Conservation (phyloP, 2,797 vertebrate genomes). For the Acipenser oxyrinchus region DNA sequence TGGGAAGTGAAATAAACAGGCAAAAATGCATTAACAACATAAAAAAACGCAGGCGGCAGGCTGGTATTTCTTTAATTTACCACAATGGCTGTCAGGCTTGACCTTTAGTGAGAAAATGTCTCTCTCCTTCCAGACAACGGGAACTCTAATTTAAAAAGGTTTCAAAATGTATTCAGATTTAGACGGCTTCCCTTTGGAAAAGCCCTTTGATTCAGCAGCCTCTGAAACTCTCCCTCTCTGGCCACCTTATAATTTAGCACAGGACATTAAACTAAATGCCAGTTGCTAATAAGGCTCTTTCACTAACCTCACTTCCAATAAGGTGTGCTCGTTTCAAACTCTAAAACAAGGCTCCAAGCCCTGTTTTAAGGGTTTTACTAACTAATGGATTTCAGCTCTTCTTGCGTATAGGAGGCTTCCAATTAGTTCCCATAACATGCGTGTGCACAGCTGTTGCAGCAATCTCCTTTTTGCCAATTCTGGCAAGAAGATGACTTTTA, state of each 20-base stretch:
- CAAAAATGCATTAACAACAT: neutral
- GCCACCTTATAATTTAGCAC: constrained; percentile 59
- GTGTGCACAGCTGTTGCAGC: constrained; percentile 14
- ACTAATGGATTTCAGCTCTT: constrained; percentile 66
- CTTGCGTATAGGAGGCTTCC: constrained; percentile 38
- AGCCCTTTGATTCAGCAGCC: constrained; percentile 55
- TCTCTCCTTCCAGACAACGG: constrained; percentile 16
- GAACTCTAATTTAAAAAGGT: constrained; percentile 30
- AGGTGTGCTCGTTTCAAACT: constrained; percentile 52
- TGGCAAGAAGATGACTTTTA: too few relatives aligned
- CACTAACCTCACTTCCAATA: constrained; percentile 32
- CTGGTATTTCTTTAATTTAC: constrained; percentile 16
- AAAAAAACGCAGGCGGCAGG: constrained; percentile 1
- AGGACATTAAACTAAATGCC: constrained; percentile 66
- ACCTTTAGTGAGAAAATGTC: constrained; percentile 12
- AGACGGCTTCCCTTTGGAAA: constrained; percentile 31
- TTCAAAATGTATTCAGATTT: constrained; percentile 52
- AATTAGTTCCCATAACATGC: constrained; percentile 52
- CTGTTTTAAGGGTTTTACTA: constrained; percentile 16
- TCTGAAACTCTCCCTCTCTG: constrained; percentile 39
- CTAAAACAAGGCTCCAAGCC: constrained; percentile 40
- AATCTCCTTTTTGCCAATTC: too few relatives aligned
- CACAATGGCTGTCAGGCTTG: neutral
- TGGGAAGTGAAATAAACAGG: neutral
- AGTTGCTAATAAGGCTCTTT: constrained; percentile 69